A percentile compares a stretch with the other conserved stretches of the same genome.
phyloP scores from a whole-genome alignment of 1,140 invertebrate species.

The Lepidostoma basale region DNA sequence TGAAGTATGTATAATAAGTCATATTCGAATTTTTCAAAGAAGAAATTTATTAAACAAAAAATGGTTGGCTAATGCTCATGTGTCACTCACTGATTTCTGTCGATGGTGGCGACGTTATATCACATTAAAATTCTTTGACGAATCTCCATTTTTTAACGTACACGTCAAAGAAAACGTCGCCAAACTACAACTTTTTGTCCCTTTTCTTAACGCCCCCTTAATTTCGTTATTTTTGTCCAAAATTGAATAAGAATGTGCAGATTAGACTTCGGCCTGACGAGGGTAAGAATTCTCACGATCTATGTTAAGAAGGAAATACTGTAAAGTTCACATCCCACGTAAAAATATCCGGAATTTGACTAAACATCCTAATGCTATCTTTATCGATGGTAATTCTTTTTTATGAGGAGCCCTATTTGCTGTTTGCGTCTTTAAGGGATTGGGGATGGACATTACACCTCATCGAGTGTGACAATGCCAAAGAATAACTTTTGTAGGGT shows the following conservation, averaged over 20 bases:
- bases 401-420: neutral
- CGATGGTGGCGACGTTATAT: no score
- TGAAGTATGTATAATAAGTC: no score
- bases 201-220: constrained; percentile 11
- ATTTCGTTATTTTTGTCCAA: constrained; percentile 36
- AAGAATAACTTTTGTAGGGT: constrained; percentile 35
- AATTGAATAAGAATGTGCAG: constrained; percentile 43
- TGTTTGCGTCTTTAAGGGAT: neutral
- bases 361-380: neutral
- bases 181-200: constrained; percentile 9
- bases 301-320: neutral
- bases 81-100: no score
- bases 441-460: constrained; percentile 36
- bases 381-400: neutral
- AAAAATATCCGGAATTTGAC: neutral
- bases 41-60: no score
- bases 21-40: no score
- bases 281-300: constrained; percentile 4
- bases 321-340: neutral
- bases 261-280: constrained; percentile 41
- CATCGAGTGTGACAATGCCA: constrained; percentile 37
- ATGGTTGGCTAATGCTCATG: no score
- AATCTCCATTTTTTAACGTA: no score
- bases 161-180: constrained; percentile 2
- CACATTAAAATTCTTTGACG: no score